Base-by-base conservation (phyloP, 2,113 vertebrate genomes). In the Peromyscus californicus region DNA sequence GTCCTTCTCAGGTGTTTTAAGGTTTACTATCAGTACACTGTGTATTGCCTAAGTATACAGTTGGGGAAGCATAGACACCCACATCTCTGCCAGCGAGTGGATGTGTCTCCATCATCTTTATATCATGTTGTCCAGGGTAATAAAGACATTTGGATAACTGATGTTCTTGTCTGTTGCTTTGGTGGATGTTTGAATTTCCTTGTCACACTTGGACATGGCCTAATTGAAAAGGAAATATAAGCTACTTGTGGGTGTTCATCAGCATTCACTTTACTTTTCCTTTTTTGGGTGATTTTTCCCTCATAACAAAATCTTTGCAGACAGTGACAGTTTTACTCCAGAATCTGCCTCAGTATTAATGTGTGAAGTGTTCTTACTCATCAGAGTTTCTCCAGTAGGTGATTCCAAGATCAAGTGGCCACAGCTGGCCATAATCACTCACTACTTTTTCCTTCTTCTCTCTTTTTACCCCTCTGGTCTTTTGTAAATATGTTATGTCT, bases 181-280 rank as follows among this genome's bases (percentile, higher is more conserved):
- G 80, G 11, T 5, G 12, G 63, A 48, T 75, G 10, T 24, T 72
- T 22, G 26, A 16, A 3, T 88, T 26, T 61, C 29, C 26, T 72
- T 54, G 24, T 51, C 80, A 67, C 24, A 72, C 3, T 69, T 95
- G 54, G 19, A 79, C 9, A 63, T 29, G 82, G 31, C 54, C 33
- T 79, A 69, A 94, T 26, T 78, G 75, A 79, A 67, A 54, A 87
- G 17, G 3, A 89, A 96, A 92, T 76, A 79, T 7, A 61, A 90
- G 36, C 19, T n/a, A 61, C 29, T 74, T n/a, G 21, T 45, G n/a
- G 21, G 59, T 4, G 29, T 72, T 70, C 67, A 67, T 12, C 42
- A 42, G 63, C 36, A 54, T 36, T 45, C 51, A 5, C 22, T 33
- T 79, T 33, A 11, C 0, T 89, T 86, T 92, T 61, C 42, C 33